Evolutionary conservation across 2,797 vertebrate species (phyloP).

Genomic region (Oreochromis grahami): DNA sequence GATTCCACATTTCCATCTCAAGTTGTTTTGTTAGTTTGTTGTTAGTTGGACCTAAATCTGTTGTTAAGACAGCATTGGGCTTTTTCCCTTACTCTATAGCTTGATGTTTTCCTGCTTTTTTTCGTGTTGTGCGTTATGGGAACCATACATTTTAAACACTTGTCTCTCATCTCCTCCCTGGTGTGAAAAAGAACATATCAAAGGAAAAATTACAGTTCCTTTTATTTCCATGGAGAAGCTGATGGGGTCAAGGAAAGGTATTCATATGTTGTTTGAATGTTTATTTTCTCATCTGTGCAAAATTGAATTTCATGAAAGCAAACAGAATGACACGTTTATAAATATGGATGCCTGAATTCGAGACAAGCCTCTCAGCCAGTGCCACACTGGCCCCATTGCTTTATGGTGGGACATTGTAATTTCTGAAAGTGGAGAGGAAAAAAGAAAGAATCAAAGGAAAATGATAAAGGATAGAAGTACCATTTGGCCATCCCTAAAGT

Average conservation of each 20-base stretch:
- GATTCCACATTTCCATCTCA: not conserved
- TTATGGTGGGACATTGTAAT: slow-evolving; percentile 54
- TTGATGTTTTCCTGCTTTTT: not conserved
- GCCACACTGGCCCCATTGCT: slow-evolving; percentile 33
- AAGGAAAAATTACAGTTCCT: not conserved
- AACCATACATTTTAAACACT: slow-evolving; percentile 30
- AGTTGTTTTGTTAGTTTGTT: not conserved
- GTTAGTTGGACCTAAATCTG: slow-evolving; percentile 29
- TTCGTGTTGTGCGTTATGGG: not conserved
- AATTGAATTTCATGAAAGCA: slow-evolving; percentile 68
- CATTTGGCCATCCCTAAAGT: slow-evolving; percentile 47
- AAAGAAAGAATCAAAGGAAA: slow-evolving; percentile 56
- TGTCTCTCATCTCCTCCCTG: slow-evolving; percentile 8
- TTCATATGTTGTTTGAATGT: slow-evolving; percentile 53
- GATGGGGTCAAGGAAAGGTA: slow-evolving; percentile 22
- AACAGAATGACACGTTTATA: slow-evolving; percentile 68
- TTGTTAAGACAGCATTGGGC: not conserved
- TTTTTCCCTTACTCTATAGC: not conserved
- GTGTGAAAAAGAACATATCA: slow-evolving; percentile 30
- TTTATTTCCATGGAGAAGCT: slow-evolving; percentile 17
- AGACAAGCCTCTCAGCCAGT: slow-evolving; percentile 44
- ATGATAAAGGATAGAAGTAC: slow-evolving; percentile 50
- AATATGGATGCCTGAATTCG: slow-evolving; percentile 62
- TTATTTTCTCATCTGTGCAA: slow-evolving; percentile 40
- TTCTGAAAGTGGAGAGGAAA: slow-evolving; percentile 39